Base-by-base conservation (phyloP, 2,888 invertebrate species). In the Lumbricus terrestris region DNA sequence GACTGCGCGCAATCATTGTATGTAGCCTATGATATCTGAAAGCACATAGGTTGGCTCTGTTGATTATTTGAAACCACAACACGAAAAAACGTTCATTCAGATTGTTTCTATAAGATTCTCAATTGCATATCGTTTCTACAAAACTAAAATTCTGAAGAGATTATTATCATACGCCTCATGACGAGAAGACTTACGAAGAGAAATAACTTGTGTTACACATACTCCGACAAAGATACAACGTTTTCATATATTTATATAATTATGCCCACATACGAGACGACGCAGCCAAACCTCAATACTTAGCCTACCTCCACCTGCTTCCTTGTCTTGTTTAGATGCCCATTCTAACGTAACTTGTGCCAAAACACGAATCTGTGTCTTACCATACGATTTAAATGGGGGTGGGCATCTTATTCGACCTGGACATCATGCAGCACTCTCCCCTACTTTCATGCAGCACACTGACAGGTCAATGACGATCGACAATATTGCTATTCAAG, bases 401-500 rank as follows among this genome's bases (percentile, higher is more conserved):
- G n/a, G n/a, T n/a, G n/a, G n/a, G n/a, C n/a, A n/a, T n/a, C n/a
- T n/a, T n/a, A n/a, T n/a, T n/a, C n/a, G n/a, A n/a, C n/a, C n/a
- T n/a, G n/a, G n/a, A n/a, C n/a, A n/a, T n/a, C n/a, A n/a, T n/a
- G n/a, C n/a, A n/a, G n/a, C n/a, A n/a, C n/a, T n/a, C n/a, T n/a
- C n/a, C n/a, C n/a, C n/a, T n/a, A n/a, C n/a, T n/a, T n/a, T n/a
- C n/a, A n/a, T n/a, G n/a, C n/a, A 69, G 69, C 69, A n/a, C 69
- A 69, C n/a, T n/a, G 29, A 8, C 69, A 69, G n/a, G n/a, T 16
- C 29, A 69, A 69, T n/a, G 69, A 69, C 29, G 35, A 34, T 37
- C 8, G 23, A 85, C 37, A 23, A 85, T 85, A 85, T 85, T 85
- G 85, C 85, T 85, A 85, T 85, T 85, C 85, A 85, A 85, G 85